Base-by-base conservation (phyloP, 2,888 invertebrate species). In the Drosophila nr. perissopoda region DNA sequence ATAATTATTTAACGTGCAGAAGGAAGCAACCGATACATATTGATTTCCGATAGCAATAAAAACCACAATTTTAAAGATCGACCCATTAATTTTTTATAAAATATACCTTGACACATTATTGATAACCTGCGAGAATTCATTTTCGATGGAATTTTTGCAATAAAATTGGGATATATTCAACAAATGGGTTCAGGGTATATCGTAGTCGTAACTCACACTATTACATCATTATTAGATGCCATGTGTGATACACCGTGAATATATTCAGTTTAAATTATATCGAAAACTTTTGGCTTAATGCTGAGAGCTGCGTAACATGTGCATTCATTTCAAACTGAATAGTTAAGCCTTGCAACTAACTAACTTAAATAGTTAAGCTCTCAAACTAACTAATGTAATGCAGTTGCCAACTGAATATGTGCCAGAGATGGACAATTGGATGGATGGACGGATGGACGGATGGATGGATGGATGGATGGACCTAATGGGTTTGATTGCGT, bases 321-420 rank as follows among this genome's bases (percentile, higher is more conserved):
- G n/a, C 42, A 36, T 48, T 13, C 34, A 56, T 48, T 69, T 58
- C n/a, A 64, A 65, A 61, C 59, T 66, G 45, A 75, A 71, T 49
- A 63, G 38, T 56, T 57, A 60, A 61, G 64, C 56, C 51, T 6
- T 8, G 29, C 27, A 25, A 29, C 49, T 31, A 25, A 40, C 49
- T 25, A 45, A 71, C 54, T 66, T 66, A 40, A 62, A 66, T 49
- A 60, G 51, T 57, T 52, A 70, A 61, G 64, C 64, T 34, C 3
- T 21, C 13, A n/a, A 29, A 29, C 66, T 66, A 66, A 56, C 66
- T 27, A 27, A 6, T 38, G 11, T 21, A 29, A 51, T 51, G 27
- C 27, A 42, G 8, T 40, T 53, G 36, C 6, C 11, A 49, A 42
- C 42, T 52, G 16, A 42, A 18, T 57, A 8, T 57, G 34, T 29